phyloP scores from a whole-genome alignment of 2,888 invertebrate genomes.

The Euphydryas editha region DNA sequence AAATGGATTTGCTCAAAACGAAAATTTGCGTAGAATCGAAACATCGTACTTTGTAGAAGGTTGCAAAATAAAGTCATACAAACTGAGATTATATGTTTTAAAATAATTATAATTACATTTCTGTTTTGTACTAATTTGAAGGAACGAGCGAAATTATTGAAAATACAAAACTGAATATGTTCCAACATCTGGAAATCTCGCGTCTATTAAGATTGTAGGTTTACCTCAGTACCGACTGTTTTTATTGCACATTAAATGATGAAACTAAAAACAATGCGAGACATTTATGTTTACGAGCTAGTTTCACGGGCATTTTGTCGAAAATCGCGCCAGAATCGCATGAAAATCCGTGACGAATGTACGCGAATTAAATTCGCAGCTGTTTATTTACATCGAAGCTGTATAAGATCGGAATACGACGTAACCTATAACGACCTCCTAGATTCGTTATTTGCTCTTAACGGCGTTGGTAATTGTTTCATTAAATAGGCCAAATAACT shows the following conservation, averaged over 20 bases:
- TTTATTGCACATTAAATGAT: constrained; percentile 9
- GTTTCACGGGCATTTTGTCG: constrained; percentile 32
- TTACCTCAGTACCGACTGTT: constrained; percentile 14
- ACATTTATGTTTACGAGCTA: constrained; percentile 37
- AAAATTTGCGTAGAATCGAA: not conserved
- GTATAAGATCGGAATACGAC: constrained; percentile 20
- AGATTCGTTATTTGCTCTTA: constrained; percentile 17
- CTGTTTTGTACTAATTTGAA: no score
- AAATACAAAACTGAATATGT: constrained; percentile 11
- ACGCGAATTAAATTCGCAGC: constrained; percentile 30
- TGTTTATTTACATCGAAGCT: constrained; percentile 29
- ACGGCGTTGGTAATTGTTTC: not conserved
- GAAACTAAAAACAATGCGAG: constrained; percentile 30
- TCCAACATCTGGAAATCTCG: constrained; percentile 10
- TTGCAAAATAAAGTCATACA: not conserved
- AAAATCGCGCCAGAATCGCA: constrained; percentile 26
- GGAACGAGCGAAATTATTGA: constrained; percentile 1
- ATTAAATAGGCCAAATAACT: not conserved
- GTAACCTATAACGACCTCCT: constrained; percentile 25
- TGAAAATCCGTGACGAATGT: constrained; percentile 15
- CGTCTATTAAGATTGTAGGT: constrained; percentile 12
- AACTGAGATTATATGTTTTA: not conserved
- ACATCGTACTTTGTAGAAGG: not conserved
- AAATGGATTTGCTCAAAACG: not conserved
- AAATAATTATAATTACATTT: no score